Evolutionary conservation across 2,888 invertebrate species (phyloP), one percentile per base, ranked within the genome.

Genomic region (Macropis europaea): DNA sequence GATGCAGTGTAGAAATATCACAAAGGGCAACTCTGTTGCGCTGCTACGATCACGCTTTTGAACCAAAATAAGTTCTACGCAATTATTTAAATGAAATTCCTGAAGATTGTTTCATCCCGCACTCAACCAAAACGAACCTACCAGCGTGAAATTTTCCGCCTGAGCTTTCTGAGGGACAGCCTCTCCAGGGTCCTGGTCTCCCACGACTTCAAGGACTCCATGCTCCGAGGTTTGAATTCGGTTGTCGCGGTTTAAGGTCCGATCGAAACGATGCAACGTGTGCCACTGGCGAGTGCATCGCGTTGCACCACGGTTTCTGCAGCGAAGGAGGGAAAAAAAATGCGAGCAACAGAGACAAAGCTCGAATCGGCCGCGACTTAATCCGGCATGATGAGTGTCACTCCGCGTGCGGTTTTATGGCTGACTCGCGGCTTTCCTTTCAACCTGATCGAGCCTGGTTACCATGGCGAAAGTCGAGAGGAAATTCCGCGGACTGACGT

Each of bases 131-230:
- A n/a, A n/a, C n/a, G n/a, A n/a, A 73, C 70, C 47, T 75, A 82
- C 82, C 82, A 73, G 69, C 73, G 71, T 1, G 71, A 66, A 7
- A 72, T 45, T 19, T 67, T 62, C 2, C 79, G 73, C 52, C 38
- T 76, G 17, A 72, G 75, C 22, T 77, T 79, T 3, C 83, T 77
- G 28, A 62, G 36, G 5, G 77, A 76, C 32, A 82, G 73, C 15
- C 84, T 79, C 64, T 79, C 81, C 59, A 85, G 30, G 6, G 82
- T 82, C 45, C 85, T 81, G 42, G 73, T 71, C 67, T 85, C 85
- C 85, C 85, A 85, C 38, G 73, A 73, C 48, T 85, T 85, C 34
- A 75, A 47, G 34, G 74, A 43, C 22, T 79, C 74, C 80, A 80
- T 79, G 19, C 26, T 50, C 42, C 36, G 17, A 13, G n/a, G 15